These are phyloP conservation scores for Peromyscus eremicus DNA, from an alignment of 2,797 vertebrate species.

Conservation along the genomic window DNA sequence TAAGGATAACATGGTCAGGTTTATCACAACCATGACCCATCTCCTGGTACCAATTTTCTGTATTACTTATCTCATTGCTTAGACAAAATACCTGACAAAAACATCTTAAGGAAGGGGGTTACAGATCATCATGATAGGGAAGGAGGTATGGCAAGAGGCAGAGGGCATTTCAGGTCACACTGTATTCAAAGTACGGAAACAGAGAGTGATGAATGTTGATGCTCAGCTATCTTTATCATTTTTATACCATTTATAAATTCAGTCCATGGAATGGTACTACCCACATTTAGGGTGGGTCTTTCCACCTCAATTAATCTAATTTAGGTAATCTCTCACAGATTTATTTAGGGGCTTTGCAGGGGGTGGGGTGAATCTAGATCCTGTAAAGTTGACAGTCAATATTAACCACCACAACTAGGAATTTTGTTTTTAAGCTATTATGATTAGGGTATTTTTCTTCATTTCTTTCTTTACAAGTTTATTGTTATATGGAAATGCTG, in stretches of 20 bases:
- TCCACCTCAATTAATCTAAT: neutral
- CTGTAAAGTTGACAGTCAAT: neutral
- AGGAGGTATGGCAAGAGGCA: neutral
- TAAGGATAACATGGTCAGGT: neutral
- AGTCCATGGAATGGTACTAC: neutral
- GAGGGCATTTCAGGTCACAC: neutral
- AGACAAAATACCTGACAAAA: neutral
- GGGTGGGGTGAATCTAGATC: neutral
- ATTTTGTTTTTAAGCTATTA: neutral
- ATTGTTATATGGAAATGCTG: neutral
- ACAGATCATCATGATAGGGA: neutral
- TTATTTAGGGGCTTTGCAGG: neutral
- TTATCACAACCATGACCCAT: neutral
- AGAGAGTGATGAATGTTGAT: neutral
- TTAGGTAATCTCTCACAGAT: neutral
- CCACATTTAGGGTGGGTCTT: neutral
- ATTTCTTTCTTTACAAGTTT: neutral
- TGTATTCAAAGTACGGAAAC: neutral
- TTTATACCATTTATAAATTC: neutral
- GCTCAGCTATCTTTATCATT: neutral
- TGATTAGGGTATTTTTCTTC: neutral
- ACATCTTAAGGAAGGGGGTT: neutral
- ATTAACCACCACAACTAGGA: neutral
- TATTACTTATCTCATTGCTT: neutral
- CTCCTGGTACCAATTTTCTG: neutral